Conservation (phyloP, 2,888 invertebrate species). For the Atrina japonica region DNA sequence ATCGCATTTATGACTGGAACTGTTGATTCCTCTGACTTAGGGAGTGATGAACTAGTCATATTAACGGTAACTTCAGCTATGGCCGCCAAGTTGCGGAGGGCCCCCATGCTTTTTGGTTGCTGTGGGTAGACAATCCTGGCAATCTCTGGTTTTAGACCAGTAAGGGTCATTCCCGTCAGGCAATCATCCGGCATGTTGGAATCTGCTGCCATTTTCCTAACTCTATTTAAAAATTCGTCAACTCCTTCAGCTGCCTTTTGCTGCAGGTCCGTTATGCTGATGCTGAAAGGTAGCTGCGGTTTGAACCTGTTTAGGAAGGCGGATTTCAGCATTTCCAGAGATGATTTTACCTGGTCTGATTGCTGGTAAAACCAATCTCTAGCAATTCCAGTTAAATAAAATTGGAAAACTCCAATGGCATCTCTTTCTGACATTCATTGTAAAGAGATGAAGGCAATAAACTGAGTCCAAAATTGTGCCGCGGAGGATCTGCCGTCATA, state of each 20-base stretch:
- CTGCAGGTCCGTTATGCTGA: neutral
- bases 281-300: neutral
- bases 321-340: neutral
- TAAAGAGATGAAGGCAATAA: constrained; percentile 5
- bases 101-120: constrained; percentile 8
- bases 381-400: constrained; percentile 10
- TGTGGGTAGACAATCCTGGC: constrained; percentile 5
- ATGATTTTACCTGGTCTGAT: neutral
- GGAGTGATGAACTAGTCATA: neutral
- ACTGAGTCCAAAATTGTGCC: constrained; percentile 10
- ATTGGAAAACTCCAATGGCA: neutral
- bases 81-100: neutral
- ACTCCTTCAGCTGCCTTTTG: constrained; percentile 13
- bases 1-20: constrained; percentile 5
- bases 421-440: constrained; percentile 1
- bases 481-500: constrained; percentile 16
- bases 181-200: constrained; percentile 20
- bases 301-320: constrained; percentile 17
- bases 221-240: constrained; percentile 10
- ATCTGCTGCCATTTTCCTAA: neutral
- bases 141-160: neutral
- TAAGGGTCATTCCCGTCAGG: constrained; percentile 1
- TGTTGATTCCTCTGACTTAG: neutral
- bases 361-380: constrained; percentile 19
- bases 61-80: constrained; percentile 17